Percentiles rank a stretch among this genome's conserved stretches.
These are phyloP conservation scores for Hylaeus anthracinus DNA, from an alignment of 1,140 invertebrate species.

Conservation along the genomic window DNA sequence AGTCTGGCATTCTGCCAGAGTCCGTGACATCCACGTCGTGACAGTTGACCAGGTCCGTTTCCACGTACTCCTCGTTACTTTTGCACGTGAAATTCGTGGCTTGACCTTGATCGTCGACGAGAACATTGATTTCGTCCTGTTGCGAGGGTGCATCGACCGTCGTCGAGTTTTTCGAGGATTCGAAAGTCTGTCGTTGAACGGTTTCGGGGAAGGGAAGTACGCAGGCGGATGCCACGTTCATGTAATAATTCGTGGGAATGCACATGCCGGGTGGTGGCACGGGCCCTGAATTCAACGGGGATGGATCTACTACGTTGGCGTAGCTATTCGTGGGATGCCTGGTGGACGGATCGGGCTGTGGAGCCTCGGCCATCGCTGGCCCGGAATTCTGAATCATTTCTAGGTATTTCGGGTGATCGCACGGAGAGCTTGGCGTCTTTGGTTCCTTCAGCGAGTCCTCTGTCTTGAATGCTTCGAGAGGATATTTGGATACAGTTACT, in stretches of 20 bases:
- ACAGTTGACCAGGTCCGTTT: constrained; percentile 27
- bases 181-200: constrained; percentile 1
- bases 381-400: constrained; percentile 35
- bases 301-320: constrained; percentile 62
- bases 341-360: not conserved
- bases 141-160: not conserved
- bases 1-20: constrained; percentile 65
- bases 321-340: constrained; percentile 53
- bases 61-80: constrained; percentile 25
- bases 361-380: not conserved
- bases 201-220: constrained; percentile 17
- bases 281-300: constrained; percentile 36
- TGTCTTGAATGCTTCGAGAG: constrained; percentile 68
- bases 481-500: not conserved
- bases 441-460: constrained; percentile 68
- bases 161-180: constrained; percentile 8
- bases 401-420: constrained; percentile 53
- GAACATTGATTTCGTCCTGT: constrained; percentile 2
- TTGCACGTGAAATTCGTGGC: not conserved
- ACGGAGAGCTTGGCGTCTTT: constrained; percentile 71
- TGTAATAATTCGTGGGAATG: constrained; percentile 70
- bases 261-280: constrained; percentile 72
- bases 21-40: constrained; percentile 53
- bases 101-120: constrained; percentile 6
- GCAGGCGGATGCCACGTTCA: constrained; percentile 53